A percentile compares a stretch with the other conserved stretches of the same genome.
Conservation (phyloP, 2,888 invertebrate species). For the Belgica antarctica region DNA sequence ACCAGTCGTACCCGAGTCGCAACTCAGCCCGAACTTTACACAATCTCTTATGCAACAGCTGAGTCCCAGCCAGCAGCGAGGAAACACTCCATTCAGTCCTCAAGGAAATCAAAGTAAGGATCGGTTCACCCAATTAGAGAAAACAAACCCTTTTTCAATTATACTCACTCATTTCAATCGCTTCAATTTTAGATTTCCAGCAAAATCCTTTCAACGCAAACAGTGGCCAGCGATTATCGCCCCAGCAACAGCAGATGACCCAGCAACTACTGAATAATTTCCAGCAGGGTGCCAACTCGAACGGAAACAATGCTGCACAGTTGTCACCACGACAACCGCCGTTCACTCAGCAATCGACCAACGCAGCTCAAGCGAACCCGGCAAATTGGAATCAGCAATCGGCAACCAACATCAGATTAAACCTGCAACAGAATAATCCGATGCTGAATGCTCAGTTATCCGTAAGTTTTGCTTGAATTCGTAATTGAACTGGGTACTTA, state of each 20-base stretch:
- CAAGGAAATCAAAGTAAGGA: constrained; percentile 52
- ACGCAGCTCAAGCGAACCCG: constrained; percentile 55
- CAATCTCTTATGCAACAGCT: constrained; percentile 55
- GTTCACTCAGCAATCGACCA: constrained; percentile 47
- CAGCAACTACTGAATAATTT: constrained; percentile 44
- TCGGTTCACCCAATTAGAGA: neutral
- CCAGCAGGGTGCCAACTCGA: constrained; percentile 47
- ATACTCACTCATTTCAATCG: too few species aligned
- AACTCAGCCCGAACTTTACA: constrained; percentile 65
- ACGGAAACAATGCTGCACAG: constrained; percentile 50
- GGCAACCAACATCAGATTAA: constrained; percentile 52
- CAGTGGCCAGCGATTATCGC: constrained; percentile 53
- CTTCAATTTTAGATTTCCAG: constrained; percentile 38
- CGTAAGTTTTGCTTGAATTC: constrained; percentile 55
- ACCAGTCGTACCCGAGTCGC: constrained; percentile 59
- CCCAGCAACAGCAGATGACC: constrained; percentile 51
- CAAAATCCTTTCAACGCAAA: constrained; percentile 46
- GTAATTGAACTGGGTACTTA: neutral
- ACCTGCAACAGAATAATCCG: constrained; percentile 76
- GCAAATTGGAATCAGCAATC: constrained; percentile 47
- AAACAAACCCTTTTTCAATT: too few species aligned
- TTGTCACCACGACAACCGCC: constrained; percentile 54
- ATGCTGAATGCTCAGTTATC: constrained; percentile 84
- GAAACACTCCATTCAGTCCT: constrained; percentile 51
- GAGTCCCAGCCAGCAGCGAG: constrained; percentile 54